Evolutionary conservation across 2,797 vertebrate species (phyloP), one percentile per base, ranked within the genome.

Genomic region (Scarus forsteni): DNA sequence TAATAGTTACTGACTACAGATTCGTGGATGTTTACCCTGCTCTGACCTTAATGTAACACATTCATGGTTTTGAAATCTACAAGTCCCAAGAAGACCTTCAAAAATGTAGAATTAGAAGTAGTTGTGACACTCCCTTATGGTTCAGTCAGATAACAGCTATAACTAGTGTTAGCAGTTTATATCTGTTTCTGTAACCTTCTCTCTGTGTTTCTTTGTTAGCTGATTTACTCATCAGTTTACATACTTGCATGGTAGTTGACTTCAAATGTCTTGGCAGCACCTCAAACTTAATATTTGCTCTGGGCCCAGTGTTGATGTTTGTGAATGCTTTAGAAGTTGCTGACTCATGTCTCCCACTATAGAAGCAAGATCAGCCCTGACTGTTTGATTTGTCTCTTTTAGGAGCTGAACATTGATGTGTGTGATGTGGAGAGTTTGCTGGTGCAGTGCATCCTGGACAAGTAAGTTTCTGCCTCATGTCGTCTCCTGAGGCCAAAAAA

Each of bases 361-460:
- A 58, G 42, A 68, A 19, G 9, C 63, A 16, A 52, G 2, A 1
- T 44, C 16, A 58, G 2, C 60, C 14, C 57, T 39, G 1, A 70
- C 7, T 59, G 9, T 53, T 49, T 38, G 9, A 34, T 5, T 65
- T 73, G 34, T 87, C 27, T 27, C 35, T 78, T 88, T 70, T 89
- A 99, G 98, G 98, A 99, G 91, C 94, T 99, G 92, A 99, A 99
- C 95, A 99, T 99, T 89, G 98, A 99, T 79, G 98, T 99, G 92
- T 96, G 97, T 70, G 98, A 99, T 86, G 98, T 99, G 93, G 98
- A 99, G 92, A 99, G 98, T 94, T 96, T 99, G 94, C 95, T 99
- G 91, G 98, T 99, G 83, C 98, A 99, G 93, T 99, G 98, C 93
- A 99, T 99, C 95, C 94, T 99, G 95, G 98, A 99, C 95, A 99